Evolutionary conservation across 2,888 invertebrate species (phyloP), one percentile per base, ranked within the genome.

Genomic region (Apamea epomidion): DNA sequence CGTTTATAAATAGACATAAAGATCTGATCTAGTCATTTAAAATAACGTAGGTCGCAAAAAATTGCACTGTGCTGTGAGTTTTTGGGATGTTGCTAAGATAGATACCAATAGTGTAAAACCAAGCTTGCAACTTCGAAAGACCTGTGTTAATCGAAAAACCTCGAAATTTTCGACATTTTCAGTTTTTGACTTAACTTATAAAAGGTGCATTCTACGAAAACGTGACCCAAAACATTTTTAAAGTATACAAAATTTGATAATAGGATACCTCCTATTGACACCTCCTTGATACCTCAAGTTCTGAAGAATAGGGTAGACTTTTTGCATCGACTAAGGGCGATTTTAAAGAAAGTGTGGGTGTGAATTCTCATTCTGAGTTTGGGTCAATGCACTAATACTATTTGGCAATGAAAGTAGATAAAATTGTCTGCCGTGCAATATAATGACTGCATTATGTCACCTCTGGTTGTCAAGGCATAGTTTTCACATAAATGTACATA

Each of bases 361-460:
- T 21, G 54, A 54, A 74, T 64, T 37, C 16, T 54, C 48, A 48
- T 62, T 48, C n/a, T 51, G 29, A 45, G 32, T 32, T 45, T 12
- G 21, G 76, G 70, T 71, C 70, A 81, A 76, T 67, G 48, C 14
- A 51, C 60, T 32, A 21, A 14, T 25, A 67, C 18, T n/a, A 70
- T 70, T 69, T 84, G 82, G 79, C 79, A 73, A 62, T 16, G 10
- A 6, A 25, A 62, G 12, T n/a, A 58, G 3, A 37, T 45, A 10
- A 48, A 42, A 64, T 51, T 58, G 25, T 67, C 60, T 75, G 77
- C 72, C 78, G 29, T 48, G 72, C 54, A 72, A 64, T 14, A 64
- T 37, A 74, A 68, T 77, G 32, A 72, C 64, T 81, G 81, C 71
- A 85, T 45, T 58, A 62, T 32, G 45, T 25, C 54, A 69, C 14